A percentile compares a stretch with the other conserved stretches of the same genome.
phyloP scores from a whole-genome alignment of 2,113 vertebrate species.

The Boulengeromyrus knoepffleri region DNA sequence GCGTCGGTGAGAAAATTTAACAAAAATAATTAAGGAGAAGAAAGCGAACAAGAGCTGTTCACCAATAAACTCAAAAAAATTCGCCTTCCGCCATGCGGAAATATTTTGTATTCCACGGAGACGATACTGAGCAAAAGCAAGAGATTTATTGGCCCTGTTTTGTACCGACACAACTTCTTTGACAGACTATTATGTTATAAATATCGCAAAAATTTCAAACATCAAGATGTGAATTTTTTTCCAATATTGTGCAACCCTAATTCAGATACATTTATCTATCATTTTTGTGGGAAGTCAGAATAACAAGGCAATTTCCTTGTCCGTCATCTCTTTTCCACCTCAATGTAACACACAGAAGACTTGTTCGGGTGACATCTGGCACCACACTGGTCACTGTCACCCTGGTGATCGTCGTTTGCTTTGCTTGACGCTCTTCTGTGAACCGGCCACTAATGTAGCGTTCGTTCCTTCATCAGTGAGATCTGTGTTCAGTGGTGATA shows the following conservation, averaged over 20 bases:
- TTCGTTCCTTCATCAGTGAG: not conserved
- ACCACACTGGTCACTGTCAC: not conserved
- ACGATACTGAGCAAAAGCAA: not conserved
- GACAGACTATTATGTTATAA: not conserved
- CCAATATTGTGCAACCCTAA: slow-evolving; percentile 23
- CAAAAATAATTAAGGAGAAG: not conserved
- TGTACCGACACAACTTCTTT: not conserved
- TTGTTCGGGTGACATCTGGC: not conserved
- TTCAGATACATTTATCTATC: slow-evolving; percentile 61
- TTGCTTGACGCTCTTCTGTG: not conserved
- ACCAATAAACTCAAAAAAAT: not conserved
- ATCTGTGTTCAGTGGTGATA: not conserved
- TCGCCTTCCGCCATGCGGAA: not conserved
- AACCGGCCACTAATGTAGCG: not conserved
- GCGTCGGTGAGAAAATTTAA: not conserved
- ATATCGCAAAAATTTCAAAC: not conserved
- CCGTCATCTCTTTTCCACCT: not conserved
- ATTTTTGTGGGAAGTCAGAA: slow-evolving; percentile 56
- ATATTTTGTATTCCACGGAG: not conserved
- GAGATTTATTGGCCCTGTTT: not conserved
- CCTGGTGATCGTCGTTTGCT: not conserved
- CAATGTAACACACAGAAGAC: not conserved
- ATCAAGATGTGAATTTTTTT: not conserved
- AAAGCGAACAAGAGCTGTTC: not conserved
- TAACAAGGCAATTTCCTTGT: not conserved